These are phyloP conservation scores for Physocephala rufipes DNA, from an alignment of 2,888 invertebrate species.

Conservation along the genomic window DNA sequence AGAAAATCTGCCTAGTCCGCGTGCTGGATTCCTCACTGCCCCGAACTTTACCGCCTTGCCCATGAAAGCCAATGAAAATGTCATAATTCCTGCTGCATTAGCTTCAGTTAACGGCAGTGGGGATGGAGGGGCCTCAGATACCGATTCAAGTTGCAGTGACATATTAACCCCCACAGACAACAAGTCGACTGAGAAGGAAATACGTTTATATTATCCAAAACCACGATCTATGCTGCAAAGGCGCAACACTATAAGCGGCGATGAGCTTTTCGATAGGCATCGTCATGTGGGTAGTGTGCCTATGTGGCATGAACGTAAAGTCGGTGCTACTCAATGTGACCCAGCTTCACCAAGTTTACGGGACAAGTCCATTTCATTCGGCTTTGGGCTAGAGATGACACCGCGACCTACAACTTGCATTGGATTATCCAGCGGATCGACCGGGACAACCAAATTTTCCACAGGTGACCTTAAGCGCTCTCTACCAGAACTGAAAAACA, in stretches of 20 bases:
- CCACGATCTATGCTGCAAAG: conserved; percentile 80
- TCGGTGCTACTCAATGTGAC: conserved; percentile 64
- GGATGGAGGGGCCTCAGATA: conserved; percentile 52
- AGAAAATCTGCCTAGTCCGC: conserved; percentile 75
- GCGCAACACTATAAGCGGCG: conserved; percentile 88
- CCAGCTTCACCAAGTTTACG: conserved; percentile 71
- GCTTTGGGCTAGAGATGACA: conserved; percentile 76
- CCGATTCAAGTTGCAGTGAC: conserved; percentile 70
- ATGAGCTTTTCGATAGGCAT: conserved; percentile 70
- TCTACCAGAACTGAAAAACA: conserved; percentile 46
- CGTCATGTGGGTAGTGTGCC: conserved; percentile 63
- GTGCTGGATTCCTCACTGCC: conserved; percentile 70
- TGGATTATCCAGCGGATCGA: conserved; percentile 65
- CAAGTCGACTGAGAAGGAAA: conserved; percentile 61
- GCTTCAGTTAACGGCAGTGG: neutral
- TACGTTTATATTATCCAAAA: conserved; percentile 77
- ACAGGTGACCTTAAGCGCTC: conserved; percentile 43
- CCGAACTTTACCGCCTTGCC: conserved; percentile 58
- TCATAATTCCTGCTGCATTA: conserved; percentile 43
- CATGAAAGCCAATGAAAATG: conserved; percentile 58
- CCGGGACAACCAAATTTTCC: conserved; percentile 48
- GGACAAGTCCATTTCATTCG: conserved; percentile 82
- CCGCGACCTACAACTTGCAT: conserved; percentile 76
- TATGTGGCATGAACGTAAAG: conserved; percentile 79
- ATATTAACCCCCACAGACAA: conserved; percentile 68